phyloP scores from a whole-genome alignment of 2,113 vertebrate genomes.

The Urocynchramus pylzowi region DNA sequence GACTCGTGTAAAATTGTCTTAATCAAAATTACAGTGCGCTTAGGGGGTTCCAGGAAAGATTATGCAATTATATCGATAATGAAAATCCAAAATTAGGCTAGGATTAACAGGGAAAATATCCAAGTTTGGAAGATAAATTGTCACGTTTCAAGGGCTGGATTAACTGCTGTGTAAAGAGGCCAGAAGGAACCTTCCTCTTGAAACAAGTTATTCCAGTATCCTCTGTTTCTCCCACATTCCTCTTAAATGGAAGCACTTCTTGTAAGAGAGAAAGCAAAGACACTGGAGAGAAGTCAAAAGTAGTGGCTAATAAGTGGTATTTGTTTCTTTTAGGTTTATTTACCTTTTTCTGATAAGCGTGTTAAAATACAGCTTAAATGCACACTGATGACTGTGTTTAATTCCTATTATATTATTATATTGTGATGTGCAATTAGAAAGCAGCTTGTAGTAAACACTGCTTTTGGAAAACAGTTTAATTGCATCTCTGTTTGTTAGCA shows the following conservation, averaged over 20 bases:
- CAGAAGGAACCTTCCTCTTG: neutral
- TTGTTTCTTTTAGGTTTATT: neutral
- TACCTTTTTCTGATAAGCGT: neutral
- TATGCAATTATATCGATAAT: conserved; percentile 47
- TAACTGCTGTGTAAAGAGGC: neutral
- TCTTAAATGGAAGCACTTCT: neutral
- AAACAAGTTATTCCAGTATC: neutral
- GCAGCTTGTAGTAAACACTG: neutral
- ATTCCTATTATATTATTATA: neutral
- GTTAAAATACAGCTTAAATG: neutral
- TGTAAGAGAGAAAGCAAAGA: neutral
- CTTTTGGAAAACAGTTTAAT: neutral
- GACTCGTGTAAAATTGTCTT: neutral
- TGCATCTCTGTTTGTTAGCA: neutral
- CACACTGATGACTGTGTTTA: neutral
- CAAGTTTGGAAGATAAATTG: conserved; percentile 46
- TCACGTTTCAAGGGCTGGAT: neutral
- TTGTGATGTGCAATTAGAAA: neutral
- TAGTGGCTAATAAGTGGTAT: neutral
- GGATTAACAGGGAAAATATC: conserved; percentile 29
- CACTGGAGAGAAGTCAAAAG: neutral
- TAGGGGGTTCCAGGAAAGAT: conserved; percentile 14
- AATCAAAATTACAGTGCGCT: conserved; percentile 25
- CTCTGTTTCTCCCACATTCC: neutral
- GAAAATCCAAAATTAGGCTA: conserved; percentile 38